These are phyloP conservation scores for Patagioenas fasciata DNA, from an alignment of 2,113 vertebrate genomes.

Conservation along the genomic window DNA sequence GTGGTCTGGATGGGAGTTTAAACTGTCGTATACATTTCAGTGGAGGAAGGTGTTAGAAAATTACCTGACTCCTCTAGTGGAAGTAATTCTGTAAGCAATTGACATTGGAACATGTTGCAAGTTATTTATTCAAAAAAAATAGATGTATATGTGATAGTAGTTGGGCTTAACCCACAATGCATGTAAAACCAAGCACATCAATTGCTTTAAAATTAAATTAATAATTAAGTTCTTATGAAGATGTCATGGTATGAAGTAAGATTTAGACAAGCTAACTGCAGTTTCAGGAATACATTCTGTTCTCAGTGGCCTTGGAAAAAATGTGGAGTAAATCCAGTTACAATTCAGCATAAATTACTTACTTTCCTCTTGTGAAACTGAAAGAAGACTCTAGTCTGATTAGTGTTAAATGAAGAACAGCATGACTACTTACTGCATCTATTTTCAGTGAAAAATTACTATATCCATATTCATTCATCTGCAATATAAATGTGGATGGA, in stretches of 20 bases:
- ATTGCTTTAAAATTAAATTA: background rate
- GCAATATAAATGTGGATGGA: background rate
- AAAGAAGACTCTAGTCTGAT: background rate
- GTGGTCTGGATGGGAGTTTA: background rate
- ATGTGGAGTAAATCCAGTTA: background rate
- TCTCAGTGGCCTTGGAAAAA: background rate
- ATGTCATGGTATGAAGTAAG: background rate
- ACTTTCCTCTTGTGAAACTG: background rate
- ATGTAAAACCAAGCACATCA: background rate
- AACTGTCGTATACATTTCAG: background rate
- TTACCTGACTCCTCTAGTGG: background rate
- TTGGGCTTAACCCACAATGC: background rate
- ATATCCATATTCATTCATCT: background rate
- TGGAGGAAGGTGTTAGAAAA: background rate
- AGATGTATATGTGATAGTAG: background rate
- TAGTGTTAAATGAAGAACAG: background rate
- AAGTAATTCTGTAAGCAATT: background rate
- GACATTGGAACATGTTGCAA: background rate
- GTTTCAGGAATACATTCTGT: background rate
- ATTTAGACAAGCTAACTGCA: background rate
- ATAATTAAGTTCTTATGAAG: background rate
- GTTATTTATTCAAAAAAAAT: background rate
- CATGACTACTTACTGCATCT: background rate
- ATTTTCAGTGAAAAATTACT: conserved; percentile 14
- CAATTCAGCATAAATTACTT: background rate